Base-by-base conservation (phyloP, 2,888 invertebrate species). In the Drosophila neonasuta region DNA sequence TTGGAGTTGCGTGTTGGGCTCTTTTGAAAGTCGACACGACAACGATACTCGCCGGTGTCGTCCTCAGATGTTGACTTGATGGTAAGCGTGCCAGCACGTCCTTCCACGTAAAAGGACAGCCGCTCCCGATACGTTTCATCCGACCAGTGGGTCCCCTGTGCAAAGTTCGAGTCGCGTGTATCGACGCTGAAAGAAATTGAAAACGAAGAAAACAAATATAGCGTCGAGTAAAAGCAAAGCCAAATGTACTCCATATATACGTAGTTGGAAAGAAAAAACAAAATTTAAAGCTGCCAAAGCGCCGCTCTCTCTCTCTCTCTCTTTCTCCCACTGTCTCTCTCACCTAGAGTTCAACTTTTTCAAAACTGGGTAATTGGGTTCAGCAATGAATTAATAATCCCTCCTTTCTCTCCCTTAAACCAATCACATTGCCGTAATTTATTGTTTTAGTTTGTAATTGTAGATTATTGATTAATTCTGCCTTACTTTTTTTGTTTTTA, bases 11-110 rank as follows among this genome's bases (percentile, higher is more conserved):
- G 93, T 2, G 97, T 97, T 0, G 97, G 97, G 10, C 96, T 96
- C 90, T 96, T 95, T 89, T 95, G 95, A 92, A 97, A 97, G 92
- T 97, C 97, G 6, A 97, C 96, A 66, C 97, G 92, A 91, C 97
- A 97, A 69, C 96, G 93, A 91, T 97, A 97, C 70, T 96, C 92
- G 11, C 96, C 97, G 1, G 94, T 95, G 88, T 97, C 97, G 44
- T 92, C 92, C 69, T 95, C 94, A 58, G 93, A 92, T 55, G 96
- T 95, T 82, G 93, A 93, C 89, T 95, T 95, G 65, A 97, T 92
- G 77, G 94, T 94, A 74, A 97, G 92, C 71, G 94, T 94, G 3
- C 96, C 95, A 2, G 96, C 95, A 32, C 93, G 93, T 39, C 95
- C 95, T 46, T 94, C 93, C 54, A 95, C 94, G 62, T 94, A 92